Percentiles rank a stretch among this genome's conserved stretches.
Conservation (phyloP, 2,888 invertebrate genomes). For the Oscheius sp. region DNA sequence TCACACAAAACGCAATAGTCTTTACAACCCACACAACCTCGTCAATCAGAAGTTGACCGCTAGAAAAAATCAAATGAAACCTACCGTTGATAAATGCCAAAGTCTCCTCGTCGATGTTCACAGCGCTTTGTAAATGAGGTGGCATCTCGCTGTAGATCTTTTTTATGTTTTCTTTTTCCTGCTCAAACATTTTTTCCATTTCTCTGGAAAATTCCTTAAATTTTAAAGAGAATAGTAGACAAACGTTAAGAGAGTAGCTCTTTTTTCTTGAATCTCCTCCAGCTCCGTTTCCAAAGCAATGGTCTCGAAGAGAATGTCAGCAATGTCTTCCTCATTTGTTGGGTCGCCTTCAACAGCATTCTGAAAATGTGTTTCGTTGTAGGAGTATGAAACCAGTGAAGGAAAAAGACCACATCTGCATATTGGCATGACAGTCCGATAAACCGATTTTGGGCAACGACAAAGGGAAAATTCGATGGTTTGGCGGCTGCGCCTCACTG, state of each 20-base stretch:
- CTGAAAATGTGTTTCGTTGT: conserved; percentile 1
- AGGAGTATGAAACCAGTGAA: background rate
- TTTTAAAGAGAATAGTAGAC: too few relatives aligned
- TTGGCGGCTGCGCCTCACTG: background rate
- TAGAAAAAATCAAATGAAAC: background rate
- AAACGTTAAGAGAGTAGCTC: conserved; percentile 18
- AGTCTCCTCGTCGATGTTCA: conserved; percentile 27
- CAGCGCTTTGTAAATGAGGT: conserved; percentile 47
- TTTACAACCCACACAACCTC: conserved; percentile 25
- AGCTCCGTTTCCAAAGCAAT: conserved; percentile 24
- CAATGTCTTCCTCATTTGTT: conserved; percentile 14
- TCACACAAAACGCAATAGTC: conserved; percentile 4
- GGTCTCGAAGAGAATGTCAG: conserved; percentile 13
- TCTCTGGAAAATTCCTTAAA: conserved; percentile 42
- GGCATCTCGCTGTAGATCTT: conserved; percentile 46
- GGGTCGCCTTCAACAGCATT: background rate
- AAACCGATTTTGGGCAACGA: conserved; percentile 31
- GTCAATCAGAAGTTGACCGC: conserved; percentile 17
- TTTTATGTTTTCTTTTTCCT: conserved; percentile 42
- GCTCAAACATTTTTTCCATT: conserved; percentile 38
- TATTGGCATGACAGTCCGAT: conserved; percentile 24
- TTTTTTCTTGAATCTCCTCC: conserved; percentile 18
- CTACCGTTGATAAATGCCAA: conserved; percentile 27
- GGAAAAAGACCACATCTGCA: conserved; percentile 16
- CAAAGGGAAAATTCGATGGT: conserved; percentile 15